phyloP scores from a whole-genome alignment of 2,888 invertebrate genomes.

The Eremobia ochroleuca region DNA sequence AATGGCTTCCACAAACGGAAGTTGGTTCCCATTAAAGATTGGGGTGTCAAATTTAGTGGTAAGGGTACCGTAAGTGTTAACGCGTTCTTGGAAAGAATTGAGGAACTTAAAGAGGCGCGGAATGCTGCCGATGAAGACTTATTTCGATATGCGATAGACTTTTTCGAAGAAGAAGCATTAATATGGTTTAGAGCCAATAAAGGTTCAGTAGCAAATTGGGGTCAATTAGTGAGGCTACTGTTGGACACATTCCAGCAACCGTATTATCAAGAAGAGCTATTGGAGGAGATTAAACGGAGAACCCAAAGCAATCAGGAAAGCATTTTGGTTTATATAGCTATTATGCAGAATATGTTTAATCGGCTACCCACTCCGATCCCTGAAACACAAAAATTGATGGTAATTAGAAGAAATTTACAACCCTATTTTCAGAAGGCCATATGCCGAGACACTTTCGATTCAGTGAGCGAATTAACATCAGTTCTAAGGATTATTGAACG shows the following conservation, averaged over 20 bases:
- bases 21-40: slow-evolving; percentile 13
- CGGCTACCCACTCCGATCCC: neutral
- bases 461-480: slow-evolving; percentile 19
- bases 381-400: neutral
- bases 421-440: neutral
- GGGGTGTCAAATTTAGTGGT: slow-evolving; percentile 21
- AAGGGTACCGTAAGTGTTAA: neutral
- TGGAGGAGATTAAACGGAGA: slow-evolving; percentile 30
- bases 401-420: neutral
- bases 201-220: neutral
- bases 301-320: slow-evolving; percentile 1
- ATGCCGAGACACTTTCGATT: slow-evolving; percentile 16
- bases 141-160: slow-evolving; percentile 36
- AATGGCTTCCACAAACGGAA: slow-evolving; percentile 14
- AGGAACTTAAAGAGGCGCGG: slow-evolving; percentile 23
- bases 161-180: slow-evolving; percentile 44
- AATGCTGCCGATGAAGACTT: slow-evolving; percentile 22
- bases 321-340: neutral
- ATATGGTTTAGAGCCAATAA: slow-evolving; percentile 47
- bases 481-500: slow-evolving; percentile 21
- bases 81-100: slow-evolving; percentile 22
- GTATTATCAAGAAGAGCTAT: slow-evolving; percentile 18
- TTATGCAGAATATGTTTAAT: slow-evolving; percentile 4
- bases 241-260: slow-evolving; percentile 13
- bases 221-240: slow-evolving; percentile 7